Percentiles rank a stretch among this genome's conserved stretches.
These are phyloP conservation scores for Pantherophis guttatus DNA, from an alignment of 2,113 vertebrate genomes.

Conservation along the genomic window DNA sequence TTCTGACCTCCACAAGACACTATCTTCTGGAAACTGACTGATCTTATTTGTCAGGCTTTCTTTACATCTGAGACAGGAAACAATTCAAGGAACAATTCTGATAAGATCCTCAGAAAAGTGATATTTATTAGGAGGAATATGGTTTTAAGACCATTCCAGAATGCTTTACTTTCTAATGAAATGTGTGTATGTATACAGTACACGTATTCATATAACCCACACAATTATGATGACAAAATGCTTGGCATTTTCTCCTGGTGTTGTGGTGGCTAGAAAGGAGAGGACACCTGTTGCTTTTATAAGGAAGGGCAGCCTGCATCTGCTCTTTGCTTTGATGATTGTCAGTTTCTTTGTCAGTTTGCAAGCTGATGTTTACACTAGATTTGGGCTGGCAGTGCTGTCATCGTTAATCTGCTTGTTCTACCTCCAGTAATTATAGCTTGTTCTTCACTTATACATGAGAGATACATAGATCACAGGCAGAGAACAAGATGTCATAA, in stretches of 20 bases:
- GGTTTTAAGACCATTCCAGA: background rate
- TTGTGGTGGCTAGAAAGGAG: background rate
- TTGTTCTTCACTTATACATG: background rate
- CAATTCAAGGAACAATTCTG: background rate
- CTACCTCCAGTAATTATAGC: background rate
- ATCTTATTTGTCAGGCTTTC: background rate
- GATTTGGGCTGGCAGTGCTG: background rate
- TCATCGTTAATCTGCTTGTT: background rate
- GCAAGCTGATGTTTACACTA: background rate
- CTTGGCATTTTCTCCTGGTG: background rate
- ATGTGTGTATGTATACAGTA: background rate
- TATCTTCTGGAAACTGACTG: background rate
- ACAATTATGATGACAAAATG: background rate
- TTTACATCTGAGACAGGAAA: background rate
- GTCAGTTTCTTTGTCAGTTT: background rate
- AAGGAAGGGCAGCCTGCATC: background rate
- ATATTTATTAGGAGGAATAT: background rate
- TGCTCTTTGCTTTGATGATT: background rate
- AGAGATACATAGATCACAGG: background rate
- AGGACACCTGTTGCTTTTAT: background rate
- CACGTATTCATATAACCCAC: background rate
- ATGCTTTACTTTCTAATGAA: background rate
- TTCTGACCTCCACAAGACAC: background rate
- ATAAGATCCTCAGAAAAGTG: background rate
- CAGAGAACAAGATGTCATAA: background rate